Evolutionary conservation across 2,797 vertebrate species (phyloP).

Genomic region (Chromobotia macracanthus): DNA sequence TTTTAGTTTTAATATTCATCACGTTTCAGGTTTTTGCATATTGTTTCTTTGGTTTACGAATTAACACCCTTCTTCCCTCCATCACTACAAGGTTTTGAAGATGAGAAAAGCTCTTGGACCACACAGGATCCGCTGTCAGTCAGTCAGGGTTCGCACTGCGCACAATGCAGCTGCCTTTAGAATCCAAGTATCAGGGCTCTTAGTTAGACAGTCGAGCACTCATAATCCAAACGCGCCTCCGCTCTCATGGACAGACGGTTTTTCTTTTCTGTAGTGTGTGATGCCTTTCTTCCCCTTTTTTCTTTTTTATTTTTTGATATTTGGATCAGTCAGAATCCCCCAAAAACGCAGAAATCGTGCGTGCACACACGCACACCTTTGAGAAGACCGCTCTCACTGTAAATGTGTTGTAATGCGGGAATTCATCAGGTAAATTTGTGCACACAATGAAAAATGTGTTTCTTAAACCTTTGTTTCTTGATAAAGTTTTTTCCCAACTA

Average conservation of each 20-base stretch:
- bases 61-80: conserved; percentile 77
- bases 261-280: conserved; percentile 64
- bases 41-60: conserved; percentile 72
- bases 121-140: conserved; percentile 74
- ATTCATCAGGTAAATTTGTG: no score
- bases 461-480: conserved; percentile 30
- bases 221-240: conserved; percentile 22
- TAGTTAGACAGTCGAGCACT: conserved; percentile 81
- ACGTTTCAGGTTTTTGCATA: conserved; percentile 60
- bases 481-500: conserved; percentile 4
- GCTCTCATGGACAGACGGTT: conserved; percentile 63
- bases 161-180: conserved; percentile 94
- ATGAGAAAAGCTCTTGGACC: conserved; percentile 71
- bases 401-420: conserved; percentile 42
- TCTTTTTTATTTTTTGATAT: conserved; percentile 66
- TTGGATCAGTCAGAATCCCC: conserved; percentile 76
- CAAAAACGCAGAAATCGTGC: conserved; percentile 78
- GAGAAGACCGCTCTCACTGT: conserved; percentile 80
- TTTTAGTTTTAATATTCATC: conserved; percentile 49
- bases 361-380: conserved; percentile 76
- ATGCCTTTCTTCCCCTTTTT: conserved; percentile 62
- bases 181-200: conserved; percentile 84
- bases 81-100: conserved; percentile 78
- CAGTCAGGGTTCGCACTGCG: conserved; percentile 88
- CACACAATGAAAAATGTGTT: not conserved